phyloP scores from a whole-genome alignment of 2,888 invertebrate species.

The Ochlodes sylvanus region DNA sequence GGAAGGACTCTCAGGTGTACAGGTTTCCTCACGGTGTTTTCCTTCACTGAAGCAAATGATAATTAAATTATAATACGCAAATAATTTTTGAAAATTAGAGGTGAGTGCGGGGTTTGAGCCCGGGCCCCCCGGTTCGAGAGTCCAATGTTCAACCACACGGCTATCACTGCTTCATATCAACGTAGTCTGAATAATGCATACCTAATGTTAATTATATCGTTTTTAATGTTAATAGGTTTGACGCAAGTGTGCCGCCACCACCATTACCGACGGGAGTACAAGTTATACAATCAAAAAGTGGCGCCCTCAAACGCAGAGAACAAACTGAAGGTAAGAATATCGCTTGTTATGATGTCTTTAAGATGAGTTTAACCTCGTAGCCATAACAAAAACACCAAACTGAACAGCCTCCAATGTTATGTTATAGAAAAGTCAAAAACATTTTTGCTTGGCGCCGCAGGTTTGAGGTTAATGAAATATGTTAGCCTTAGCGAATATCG shows the following conservation, averaged over 20 bases:
- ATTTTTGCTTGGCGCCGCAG: constrained; percentile 45
- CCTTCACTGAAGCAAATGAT: too few species aligned
- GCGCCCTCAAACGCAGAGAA: constrained; percentile 50
- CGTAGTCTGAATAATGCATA: too few species aligned
- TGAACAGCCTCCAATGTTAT: neutral
- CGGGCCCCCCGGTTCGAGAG: too few species aligned
- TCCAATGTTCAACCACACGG: too few species aligned
- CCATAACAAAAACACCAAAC: neutral
- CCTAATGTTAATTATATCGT: too few species aligned
- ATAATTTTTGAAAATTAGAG: too few species aligned
- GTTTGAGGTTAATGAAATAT: constrained; percentile 29
- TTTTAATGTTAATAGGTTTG: constrained; percentile 53
- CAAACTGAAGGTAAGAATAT: constrained; percentile 26
- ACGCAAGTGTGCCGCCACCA: constrained; percentile 67
- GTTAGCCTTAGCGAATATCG: constrained; percentile 47
- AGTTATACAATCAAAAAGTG: constrained; percentile 47
- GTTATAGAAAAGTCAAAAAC: neutral
- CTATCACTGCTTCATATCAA: too few species aligned
- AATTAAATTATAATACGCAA: too few species aligned
- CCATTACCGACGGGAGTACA: constrained; percentile 49
- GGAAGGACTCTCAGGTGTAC: too few species aligned
- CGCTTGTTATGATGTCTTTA: neutral
- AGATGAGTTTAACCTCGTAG: neutral
- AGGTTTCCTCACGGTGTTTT: too few species aligned
- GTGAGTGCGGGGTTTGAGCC: too few species aligned